Conservation (phyloP, 35 echinoderm and acorn worm genomes). For the Patiria miniata region DNA sequence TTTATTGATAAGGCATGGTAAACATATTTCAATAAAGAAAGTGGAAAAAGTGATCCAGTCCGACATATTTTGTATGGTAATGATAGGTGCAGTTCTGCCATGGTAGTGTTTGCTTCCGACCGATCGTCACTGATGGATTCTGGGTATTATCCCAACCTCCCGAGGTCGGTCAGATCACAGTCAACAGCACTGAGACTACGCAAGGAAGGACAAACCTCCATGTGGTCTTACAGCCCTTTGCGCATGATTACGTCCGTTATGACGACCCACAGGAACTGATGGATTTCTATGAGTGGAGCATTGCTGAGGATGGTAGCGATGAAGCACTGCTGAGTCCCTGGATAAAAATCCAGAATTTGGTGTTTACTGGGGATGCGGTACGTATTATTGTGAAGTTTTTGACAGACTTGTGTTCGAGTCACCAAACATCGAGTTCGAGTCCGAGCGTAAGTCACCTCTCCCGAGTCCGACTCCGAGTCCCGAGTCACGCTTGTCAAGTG, state of each 20-base stretch:
- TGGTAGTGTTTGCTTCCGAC: conserved; percentile 15
- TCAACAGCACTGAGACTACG: not conserved
- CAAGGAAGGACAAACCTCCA: not conserved
- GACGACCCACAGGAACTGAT: not conserved
- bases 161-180: not conserved
- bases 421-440: too few species aligned
- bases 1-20: too few species aligned
- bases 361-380: not conserved
- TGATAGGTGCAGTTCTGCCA: conserved; percentile 16
- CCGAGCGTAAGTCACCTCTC: too few species aligned
- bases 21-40: too few species aligned
- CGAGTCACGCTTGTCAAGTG: too few species aligned
- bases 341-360: not conserved
- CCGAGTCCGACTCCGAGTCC: too few species aligned
- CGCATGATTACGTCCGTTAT: not conserved
- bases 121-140: conserved; percentile 11
- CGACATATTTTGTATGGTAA: not conserved
- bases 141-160: conserved; percentile 19
- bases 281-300: not conserved
- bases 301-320: not conserved
- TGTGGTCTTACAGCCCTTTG: not conserved
- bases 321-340: not conserved
- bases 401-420: too few species aligned
- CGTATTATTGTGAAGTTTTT: not conserved
- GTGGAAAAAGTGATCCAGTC: too few species aligned